Conservation (phyloP, 2,888 invertebrate genomes). For the Willowsia nigromaculata region DNA sequence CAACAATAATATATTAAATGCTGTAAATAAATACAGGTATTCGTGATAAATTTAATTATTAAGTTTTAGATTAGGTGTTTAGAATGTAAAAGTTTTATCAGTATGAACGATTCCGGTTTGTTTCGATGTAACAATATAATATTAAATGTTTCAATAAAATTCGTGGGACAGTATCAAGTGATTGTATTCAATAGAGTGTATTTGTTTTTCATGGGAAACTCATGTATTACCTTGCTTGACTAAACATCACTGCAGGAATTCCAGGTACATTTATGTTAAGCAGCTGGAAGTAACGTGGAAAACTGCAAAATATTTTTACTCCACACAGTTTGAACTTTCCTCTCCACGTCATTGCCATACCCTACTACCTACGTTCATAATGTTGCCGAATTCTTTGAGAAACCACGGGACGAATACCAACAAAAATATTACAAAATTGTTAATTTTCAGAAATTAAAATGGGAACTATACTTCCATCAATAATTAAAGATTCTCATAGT, state of each 20-base stretch:
- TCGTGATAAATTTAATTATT: conserved; percentile 39
- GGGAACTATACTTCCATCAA: no score
- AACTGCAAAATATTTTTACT: conserved; percentile 43
- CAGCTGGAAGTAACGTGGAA: conserved; percentile 57
- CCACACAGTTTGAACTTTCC: conserved; percentile 3
- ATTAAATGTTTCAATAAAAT: conserved; percentile 37
- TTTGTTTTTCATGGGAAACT: neutral
- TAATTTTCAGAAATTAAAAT: no score
- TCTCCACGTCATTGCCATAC: neutral
- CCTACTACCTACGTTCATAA: no score
- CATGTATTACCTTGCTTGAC: neutral
- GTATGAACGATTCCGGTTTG: conserved; percentile 58
- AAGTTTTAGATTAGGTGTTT: neutral
- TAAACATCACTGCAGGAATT: neutral
- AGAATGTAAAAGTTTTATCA: neutral
- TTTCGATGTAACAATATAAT: conserved; percentile 29
- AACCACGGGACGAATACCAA: no score
- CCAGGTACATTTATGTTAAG: neutral
- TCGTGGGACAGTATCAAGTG: conserved; percentile 9
- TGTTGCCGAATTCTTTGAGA: no score
- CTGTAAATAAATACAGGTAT: conserved; percentile 18
- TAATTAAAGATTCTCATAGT: no score
- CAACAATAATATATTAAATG: conserved; percentile 11
- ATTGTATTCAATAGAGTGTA: no score
- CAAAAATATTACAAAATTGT: no score